Conservation (phyloP, 2,888 invertebrate species). For the Alloscopus bannaensis region DNA sequence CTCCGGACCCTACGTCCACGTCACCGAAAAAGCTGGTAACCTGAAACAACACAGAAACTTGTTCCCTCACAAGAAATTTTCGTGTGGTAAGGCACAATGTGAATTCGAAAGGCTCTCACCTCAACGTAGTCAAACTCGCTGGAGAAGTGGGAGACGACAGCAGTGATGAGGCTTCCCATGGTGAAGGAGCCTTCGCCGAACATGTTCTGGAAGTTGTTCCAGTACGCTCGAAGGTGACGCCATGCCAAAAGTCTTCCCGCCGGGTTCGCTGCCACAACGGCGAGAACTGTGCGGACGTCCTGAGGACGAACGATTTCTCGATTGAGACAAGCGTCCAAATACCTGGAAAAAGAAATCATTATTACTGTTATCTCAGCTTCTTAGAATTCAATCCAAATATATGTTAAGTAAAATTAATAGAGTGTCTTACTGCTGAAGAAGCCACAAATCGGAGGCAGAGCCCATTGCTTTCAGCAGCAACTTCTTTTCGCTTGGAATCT, state of each 20-base stretch:
- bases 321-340: slow-evolving; percentile 84
- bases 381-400: no score
- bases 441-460: slow-evolving; percentile 86
- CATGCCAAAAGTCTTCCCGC: slow-evolving; percentile 84
- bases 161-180: slow-evolving; percentile 81
- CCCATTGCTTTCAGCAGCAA: slow-evolving; percentile 84
- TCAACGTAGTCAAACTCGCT: slow-evolving; percentile 85
- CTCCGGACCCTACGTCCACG: slow-evolving; percentile 79
- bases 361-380: no score
- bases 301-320: slow-evolving; percentile 83
- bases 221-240: slow-evolving; percentile 84
- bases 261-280: slow-evolving; percentile 83
- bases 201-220: slow-evolving; percentile 80
- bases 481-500: slow-evolving; percentile 83
- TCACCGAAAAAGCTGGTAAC: slow-evolving; percentile 80
- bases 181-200: slow-evolving; percentile 81
- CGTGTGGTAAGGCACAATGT: background rate
- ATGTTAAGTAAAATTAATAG: no score
- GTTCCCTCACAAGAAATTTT: background rate
- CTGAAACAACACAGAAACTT: slow-evolving; percentile 74
- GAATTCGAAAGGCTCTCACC: slow-evolving; percentile 76
- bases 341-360: slow-evolving; percentile 77
- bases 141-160: slow-evolving; percentile 82
- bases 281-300: slow-evolving; percentile 84
- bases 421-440: slow-evolving; percentile 85